phyloP scores from a whole-genome alignment of 2,113 vertebrate species.

The Meleagris gallopavo region DNA sequence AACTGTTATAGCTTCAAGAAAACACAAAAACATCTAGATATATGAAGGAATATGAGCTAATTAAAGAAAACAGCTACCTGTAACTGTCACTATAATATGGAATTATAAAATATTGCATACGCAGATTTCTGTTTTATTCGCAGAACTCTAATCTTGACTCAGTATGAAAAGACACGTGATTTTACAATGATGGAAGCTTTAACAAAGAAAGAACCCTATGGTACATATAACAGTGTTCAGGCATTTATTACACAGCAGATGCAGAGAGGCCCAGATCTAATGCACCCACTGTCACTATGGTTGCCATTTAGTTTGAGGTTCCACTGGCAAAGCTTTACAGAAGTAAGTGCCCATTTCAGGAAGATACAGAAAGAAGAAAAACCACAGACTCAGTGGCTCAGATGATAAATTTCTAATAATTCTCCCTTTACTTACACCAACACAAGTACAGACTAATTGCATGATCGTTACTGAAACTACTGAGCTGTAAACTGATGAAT shows the following conservation, averaged over 20 bases:
- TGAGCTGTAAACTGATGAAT: not conserved
- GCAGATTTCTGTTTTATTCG: not conserved
- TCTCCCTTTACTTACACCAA: not conserved
- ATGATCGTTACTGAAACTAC: not conserved
- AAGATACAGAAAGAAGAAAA: not conserved
- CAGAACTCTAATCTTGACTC: not conserved
- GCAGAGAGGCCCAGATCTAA: not conserved
- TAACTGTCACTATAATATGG: not conserved
- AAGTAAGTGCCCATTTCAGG: not conserved
- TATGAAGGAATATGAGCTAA: not conserved
- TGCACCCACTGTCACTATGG: not conserved
- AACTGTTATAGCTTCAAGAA: not conserved
- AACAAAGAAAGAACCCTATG: not conserved
- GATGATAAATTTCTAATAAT: not conserved
- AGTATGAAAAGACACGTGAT: accelerated
- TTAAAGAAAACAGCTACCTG: not conserved
- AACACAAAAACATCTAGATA: not conserved
- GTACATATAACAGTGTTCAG: not conserved
- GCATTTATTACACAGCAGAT: not conserved
- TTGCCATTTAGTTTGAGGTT: not conserved
- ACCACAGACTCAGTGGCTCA: not conserved
- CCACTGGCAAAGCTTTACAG: not conserved
- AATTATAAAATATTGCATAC: not conserved
- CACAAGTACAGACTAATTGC: not conserved
- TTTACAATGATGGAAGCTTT: not conserved